These are phyloP conservation scores for Lutjanus erythropterus DNA, from an alignment of 2,113 vertebrate genomes.

Conservation along the genomic window DNA sequence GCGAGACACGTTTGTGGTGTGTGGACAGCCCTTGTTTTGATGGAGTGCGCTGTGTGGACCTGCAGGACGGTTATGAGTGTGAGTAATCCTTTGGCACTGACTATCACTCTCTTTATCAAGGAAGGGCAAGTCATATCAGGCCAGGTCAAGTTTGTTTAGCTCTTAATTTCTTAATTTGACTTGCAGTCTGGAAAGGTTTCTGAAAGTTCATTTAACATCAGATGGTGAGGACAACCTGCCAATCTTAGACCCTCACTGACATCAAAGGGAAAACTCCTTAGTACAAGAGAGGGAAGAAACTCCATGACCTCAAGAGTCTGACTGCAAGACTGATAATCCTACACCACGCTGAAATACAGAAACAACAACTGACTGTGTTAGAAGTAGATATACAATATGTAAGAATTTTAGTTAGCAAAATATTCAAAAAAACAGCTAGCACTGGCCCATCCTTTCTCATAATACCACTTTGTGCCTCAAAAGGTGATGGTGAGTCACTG, in stretches of 20 bases:
- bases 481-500: too few species aligned
- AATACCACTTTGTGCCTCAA: too few species aligned
- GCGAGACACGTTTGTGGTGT: constrained; percentile 93
- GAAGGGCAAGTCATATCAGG: background rate
- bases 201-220: background rate
- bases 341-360: background rate
- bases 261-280: background rate
- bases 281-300: background rate
- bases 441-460: too few species aligned
- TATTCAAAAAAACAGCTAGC: too few species aligned
- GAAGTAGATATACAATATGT: too few species aligned
- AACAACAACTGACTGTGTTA: too few species aligned
- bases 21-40: constrained; percentile 86
- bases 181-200: background rate
- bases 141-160: constrained; percentile 8
- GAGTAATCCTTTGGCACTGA: constrained; percentile 73
- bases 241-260: background rate
- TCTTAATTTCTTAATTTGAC: constrained; percentile 22
- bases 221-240: background rate
- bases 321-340: background rate
- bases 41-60: constrained; percentile 86
- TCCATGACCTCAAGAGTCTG: background rate
- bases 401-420: too few species aligned
- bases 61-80: constrained; percentile 94
- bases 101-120: background rate